Evolutionary conservation across 2,888 invertebrate genomes (phyloP).

Genomic region (Hylaea fasciaria): DNA sequence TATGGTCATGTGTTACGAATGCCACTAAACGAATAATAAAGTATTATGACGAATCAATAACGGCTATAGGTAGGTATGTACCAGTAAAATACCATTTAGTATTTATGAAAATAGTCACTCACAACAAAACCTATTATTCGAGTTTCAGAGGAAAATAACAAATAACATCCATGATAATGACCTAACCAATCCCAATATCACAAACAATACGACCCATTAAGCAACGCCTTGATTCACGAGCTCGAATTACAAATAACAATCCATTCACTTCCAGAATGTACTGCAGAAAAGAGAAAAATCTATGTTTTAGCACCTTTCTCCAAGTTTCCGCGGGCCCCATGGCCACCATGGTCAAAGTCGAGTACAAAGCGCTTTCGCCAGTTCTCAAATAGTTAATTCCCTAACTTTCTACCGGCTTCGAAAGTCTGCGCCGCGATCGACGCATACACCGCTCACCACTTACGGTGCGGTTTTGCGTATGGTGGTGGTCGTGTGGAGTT

Average conservation of each 20-base stretch:
- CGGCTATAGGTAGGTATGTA: no score
- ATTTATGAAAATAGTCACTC: no score
- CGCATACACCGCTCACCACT: conserved; percentile 14
- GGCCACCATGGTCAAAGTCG: conserved; percentile 32
- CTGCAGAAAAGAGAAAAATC: conserved; percentile 22
- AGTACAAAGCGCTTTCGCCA: conserved; percentile 57
- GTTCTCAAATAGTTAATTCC: conserved; percentile 57
- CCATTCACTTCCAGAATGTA: neutral
- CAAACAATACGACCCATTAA: no score
- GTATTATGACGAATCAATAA: no score
- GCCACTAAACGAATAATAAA: neutral
- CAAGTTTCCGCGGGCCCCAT: conserved; percentile 19
- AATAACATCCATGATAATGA: no score
- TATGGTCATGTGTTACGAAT: no score
- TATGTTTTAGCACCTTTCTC: conserved; percentile 30
- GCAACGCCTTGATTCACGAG: no score
- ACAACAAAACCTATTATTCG: no score
- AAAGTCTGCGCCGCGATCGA: conserved; percentile 44
- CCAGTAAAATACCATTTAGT: no score
- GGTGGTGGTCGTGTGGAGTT: neutral
- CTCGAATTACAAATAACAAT: no score
- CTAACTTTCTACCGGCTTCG: conserved; percentile 62
- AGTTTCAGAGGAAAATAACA: no score
- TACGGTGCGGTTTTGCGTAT: neutral
- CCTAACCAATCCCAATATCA: no score